A percentile compares a stretch with the other conserved stretches of the same genome.
phyloP scores from a whole-genome alignment of 2,888 invertebrate species.

The Mamestra brassicae region DNA sequence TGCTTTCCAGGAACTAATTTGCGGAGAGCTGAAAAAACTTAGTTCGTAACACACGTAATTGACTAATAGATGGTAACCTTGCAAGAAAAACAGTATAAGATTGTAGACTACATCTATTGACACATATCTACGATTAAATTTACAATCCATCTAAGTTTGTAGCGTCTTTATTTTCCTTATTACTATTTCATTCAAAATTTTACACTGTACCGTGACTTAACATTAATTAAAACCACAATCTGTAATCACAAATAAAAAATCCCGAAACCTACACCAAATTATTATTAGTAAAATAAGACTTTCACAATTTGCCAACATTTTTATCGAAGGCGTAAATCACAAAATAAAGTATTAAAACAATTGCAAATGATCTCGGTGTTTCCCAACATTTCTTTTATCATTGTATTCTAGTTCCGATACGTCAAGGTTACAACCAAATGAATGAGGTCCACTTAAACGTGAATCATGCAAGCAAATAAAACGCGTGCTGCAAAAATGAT shows the following conservation, averaged over 20 bases:
- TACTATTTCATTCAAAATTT: neutral
- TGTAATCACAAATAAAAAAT: constrained; percentile 30
- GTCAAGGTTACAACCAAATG: constrained; percentile 56
- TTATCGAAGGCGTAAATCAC: neutral
- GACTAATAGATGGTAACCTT: neutral
- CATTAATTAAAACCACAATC: constrained; percentile 30
- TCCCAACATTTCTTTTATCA: constrained; percentile 40
- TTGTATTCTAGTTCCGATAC: constrained; percentile 57
- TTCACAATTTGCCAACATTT: neutral
- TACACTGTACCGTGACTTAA: constrained; percentile 1
- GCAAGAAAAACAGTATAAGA: constrained; percentile 3
- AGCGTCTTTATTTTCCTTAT: constrained; percentile 20
- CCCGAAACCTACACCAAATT: constrained; percentile 17
- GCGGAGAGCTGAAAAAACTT: constrained; percentile 17
- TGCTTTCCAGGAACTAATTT: constrained; percentile 34
- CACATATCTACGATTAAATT: neutral
- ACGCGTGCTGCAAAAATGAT: constrained; percentile 60
- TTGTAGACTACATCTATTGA: neutral
- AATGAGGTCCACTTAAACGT: constrained; percentile 68
- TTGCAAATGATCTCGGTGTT: constrained; percentile 43
- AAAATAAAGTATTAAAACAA: constrained; percentile 14
- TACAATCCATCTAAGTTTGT: neutral
- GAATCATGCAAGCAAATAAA: constrained; percentile 72
- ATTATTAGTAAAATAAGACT: constrained; percentile 15
- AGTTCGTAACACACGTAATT: neutral